phyloP scores from a whole-genome alignment of 1,140 invertebrate genomes.

The Periplaneta americana region DNA sequence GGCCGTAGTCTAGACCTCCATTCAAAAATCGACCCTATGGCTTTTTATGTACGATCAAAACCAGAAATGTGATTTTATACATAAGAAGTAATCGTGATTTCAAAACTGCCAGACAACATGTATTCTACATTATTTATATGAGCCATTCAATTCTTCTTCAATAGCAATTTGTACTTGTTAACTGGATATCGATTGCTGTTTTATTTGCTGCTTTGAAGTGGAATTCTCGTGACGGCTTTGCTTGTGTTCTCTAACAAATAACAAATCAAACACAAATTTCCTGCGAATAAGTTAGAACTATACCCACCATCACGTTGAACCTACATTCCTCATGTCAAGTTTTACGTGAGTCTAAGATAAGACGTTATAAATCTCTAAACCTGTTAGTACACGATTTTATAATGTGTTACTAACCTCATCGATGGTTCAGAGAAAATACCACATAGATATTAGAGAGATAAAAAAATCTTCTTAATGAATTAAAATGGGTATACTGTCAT shows the following conservation, averaged over 20 bases:
- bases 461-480: background rate
- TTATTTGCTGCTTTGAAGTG: background rate
- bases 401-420: background rate
- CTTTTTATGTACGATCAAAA: too few species aligned
- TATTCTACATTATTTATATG: too few species aligned
- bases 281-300: background rate
- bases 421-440: background rate
- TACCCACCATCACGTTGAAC: background rate
- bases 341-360: background rate
- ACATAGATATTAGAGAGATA: background rate
- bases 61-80: too few species aligned
- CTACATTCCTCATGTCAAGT: background rate
- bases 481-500: background rate
- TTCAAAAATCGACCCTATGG: too few species aligned
- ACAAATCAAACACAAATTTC: background rate
- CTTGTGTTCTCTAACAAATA: background rate
- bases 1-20: too few species aligned
- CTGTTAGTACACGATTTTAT: background rate
- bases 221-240: background rate
- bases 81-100: too few species aligned
- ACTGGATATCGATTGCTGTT: too few species aligned
- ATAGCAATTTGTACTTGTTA: too few species aligned
- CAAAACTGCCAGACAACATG: too few species aligned
- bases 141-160: too few species aligned
- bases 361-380: background rate